A percentile compares a stretch with the other conserved stretches of the same genome.
Conservation (phyloP, 2,888 invertebrate species). For the Eurytoma californica region DNA sequence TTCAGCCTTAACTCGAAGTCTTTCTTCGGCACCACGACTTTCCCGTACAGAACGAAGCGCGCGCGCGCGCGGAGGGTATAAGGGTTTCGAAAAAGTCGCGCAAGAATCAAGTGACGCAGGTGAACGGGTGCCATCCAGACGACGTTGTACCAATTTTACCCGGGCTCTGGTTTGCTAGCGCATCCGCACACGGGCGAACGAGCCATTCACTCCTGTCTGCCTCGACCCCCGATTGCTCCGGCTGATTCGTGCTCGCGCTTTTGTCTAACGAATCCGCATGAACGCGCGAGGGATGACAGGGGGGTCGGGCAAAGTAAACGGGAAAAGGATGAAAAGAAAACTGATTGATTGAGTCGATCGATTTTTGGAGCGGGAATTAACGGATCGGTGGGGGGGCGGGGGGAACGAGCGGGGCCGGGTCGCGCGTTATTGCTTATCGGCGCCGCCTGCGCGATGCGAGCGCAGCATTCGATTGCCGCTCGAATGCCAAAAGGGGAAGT, state of each 20-base stretch:
- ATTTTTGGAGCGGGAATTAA: slow-evolving; percentile 27
- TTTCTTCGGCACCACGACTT: not conserved
- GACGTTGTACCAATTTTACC: slow-evolving; percentile 6
- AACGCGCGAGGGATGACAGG: not conserved
- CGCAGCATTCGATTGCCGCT: slow-evolving; percentile 11
- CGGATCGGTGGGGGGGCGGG: no score
- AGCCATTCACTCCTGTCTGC: not conserved
- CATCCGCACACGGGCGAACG: slow-evolving; percentile 13
- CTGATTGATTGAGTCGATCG: slow-evolving; percentile 13
- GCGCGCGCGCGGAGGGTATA: slow-evolving; percentile 8
- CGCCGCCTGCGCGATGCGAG: not conserved
- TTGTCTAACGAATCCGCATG: not conserved
- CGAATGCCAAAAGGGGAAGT: slow-evolving; percentile 36
- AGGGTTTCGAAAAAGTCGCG: slow-evolving; percentile 10
- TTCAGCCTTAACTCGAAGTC: not conserved
- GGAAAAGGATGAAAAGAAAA: not conserved
- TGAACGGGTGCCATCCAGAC: not conserved
- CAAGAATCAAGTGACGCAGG: not conserved
- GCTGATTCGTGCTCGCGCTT: not conserved
- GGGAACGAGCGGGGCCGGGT: not conserved
- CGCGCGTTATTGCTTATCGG: slow-evolving; percentile 30
- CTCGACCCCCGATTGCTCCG: not conserved
- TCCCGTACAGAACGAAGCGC: not conserved
- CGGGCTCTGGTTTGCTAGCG: slow-evolving; percentile 13
- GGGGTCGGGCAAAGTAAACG: not conserved